phyloP scores from a whole-genome alignment of 2,888 invertebrate genomes.

The Smittia aterrima region DNA sequence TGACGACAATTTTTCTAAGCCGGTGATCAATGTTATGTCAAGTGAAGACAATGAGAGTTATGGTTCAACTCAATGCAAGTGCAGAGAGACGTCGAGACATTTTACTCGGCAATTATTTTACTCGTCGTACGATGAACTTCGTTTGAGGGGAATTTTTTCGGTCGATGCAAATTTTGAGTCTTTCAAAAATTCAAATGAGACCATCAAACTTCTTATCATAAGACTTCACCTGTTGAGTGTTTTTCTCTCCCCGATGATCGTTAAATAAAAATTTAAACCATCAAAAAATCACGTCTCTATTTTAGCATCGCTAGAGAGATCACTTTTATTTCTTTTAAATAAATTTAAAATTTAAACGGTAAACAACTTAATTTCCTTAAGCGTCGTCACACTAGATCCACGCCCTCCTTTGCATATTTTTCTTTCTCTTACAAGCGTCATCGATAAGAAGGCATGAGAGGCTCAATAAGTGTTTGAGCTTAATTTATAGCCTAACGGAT shows the following conservation, averaged over 20 bases:
- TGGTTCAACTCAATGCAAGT: slow-evolving; percentile 2
- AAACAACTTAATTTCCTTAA: slow-evolving; percentile 34
- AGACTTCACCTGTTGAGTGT: too few species aligned
- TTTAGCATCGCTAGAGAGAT: too few species aligned
- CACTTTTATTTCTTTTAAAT: slow-evolving; percentile 9
- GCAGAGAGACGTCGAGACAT: slow-evolving; percentile 3
- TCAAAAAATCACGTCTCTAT: too few species aligned
- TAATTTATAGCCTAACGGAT: background rate
- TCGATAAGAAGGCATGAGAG: too few species aligned
- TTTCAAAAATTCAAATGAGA: too few species aligned
- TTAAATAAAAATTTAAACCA: too few species aligned
- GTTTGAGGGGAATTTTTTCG: background rate
- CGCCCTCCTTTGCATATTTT: background rate
- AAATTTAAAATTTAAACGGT: slow-evolving; percentile 32
- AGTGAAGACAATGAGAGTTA: slow-evolving; percentile 30
- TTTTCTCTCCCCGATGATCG: too few species aligned
- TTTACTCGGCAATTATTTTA: background rate
- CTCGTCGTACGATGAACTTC: background rate
- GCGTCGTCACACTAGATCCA: background rate
- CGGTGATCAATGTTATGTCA: slow-evolving; percentile 5
- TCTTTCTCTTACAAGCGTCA: background rate
- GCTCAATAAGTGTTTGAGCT: background rate
- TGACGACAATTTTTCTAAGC: background rate
- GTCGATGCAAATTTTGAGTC: background rate
- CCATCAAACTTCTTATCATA: too few species aligned